phyloP scores from a whole-genome alignment of 92 coral and sea anemone genomes.

The Anthopleura xanthogrammica region DNA sequence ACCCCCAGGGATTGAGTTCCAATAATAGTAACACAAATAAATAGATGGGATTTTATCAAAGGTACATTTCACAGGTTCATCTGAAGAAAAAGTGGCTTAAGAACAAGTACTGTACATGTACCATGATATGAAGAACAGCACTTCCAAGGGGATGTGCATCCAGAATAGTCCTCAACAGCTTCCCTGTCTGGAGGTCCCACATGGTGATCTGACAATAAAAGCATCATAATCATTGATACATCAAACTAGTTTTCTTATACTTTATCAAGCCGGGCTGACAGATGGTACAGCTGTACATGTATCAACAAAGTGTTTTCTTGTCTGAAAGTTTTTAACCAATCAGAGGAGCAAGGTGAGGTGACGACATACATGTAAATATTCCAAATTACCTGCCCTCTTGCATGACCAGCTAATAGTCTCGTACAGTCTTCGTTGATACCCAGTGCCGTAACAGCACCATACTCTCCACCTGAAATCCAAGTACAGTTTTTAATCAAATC shows the following conservation, averaged over 20 bases:
- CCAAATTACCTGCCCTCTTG: constrained; percentile 83
- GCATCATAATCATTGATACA: background rate
- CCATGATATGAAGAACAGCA: constrained; percentile 95
- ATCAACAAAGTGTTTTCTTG: no score
- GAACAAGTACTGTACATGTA: constrained; percentile 14
- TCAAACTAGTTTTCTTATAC: no score
- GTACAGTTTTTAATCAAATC: background rate
- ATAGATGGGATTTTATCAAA: no score
- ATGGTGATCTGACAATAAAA: constrained; percentile 70
- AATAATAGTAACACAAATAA: no score
- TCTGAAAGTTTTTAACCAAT: no score
- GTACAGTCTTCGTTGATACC: constrained; percentile 93
- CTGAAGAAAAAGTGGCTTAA: no score
- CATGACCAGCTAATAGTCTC: constrained; percentile 91
- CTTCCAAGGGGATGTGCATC: constrained; percentile 97
- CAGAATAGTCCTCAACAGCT: constrained; percentile 72
- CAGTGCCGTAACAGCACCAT: constrained; percentile 95
- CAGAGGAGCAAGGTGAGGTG: no score
- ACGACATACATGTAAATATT: background rate
- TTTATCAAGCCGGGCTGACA: no score
- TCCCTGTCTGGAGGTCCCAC: constrained; percentile 97
- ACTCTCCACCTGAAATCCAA: constrained; percentile 75
- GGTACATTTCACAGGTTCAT: no score
- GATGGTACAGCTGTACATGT: no score
- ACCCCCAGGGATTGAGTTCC: no score